These are phyloP conservation scores for Sminthurinus signatus DNA, from an alignment of 1,140 invertebrate species.

Conservation along the genomic window DNA sequence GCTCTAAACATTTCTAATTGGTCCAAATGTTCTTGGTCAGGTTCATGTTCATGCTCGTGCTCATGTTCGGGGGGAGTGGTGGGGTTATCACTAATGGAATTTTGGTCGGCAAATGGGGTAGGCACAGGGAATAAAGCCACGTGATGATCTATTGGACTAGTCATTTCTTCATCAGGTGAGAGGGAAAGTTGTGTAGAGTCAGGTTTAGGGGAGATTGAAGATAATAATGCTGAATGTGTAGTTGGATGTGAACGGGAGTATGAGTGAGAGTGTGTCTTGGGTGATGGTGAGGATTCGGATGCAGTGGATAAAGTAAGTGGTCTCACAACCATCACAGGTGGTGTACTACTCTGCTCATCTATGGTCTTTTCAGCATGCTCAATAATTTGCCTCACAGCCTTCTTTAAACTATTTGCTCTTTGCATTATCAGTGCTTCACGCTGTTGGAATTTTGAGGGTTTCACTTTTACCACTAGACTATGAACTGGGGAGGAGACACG, in stretches of 20 bases:
- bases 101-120: conserved; percentile 33
- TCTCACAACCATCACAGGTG: conserved; percentile 30
- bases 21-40: conserved; percentile 10
- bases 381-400: conserved; percentile 75
- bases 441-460: conserved; percentile 38
- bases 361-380: conserved; percentile 67
- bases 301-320: conserved; percentile 29
- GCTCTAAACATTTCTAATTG: neutral
- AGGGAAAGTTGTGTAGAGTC: no score
- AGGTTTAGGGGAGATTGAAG: no score
- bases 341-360: conserved; percentile 50
- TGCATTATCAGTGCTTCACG: conserved; percentile 54
- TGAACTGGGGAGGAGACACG: no score
- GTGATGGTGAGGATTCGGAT: neutral
- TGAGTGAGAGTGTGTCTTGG: no score
- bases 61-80: neutral
- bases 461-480: neutral
- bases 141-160: conserved; percentile 32
- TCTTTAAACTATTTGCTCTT: conserved; percentile 71
- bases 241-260: no score
- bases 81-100: neutral
- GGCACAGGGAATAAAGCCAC: conserved; percentile 37
- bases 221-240: no score
- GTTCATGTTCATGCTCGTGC: neutral
- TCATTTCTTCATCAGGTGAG: conserved; percentile 12